Evolutionary conservation across 2,888 invertebrate genomes (phyloP), one percentile per base, ranked within the genome.

Genomic region (Leucophenga montana): DNA sequence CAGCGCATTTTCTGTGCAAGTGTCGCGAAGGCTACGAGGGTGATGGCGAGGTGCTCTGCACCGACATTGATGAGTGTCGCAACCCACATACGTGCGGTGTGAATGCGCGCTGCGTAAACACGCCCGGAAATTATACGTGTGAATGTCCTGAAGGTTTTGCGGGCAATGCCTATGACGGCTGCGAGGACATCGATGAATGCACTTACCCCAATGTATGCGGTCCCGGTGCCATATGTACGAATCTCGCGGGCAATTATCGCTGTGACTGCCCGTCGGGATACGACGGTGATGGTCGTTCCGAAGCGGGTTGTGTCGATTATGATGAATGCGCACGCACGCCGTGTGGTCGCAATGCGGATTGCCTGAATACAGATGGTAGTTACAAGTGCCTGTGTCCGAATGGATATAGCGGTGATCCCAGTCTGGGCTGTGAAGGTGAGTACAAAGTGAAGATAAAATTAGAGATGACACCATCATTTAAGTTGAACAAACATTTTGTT

Each of bases 1-100:
- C 97, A 62, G 95, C 97, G 79, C 96, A 96, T 91, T 97, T 96
- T 89, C 93, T 96, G 80, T 97, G 97, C 91, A 97, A 96, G 90
- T 97, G 97, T 89, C 93, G 94, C 84, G 92, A 95, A 72, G 97
- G 97, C 70, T 97, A 93, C 85, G 94, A 95, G 89, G 97, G 97
- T 73, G 95, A 97, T 83, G 97, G 97, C 53, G 96, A 97, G 90
- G 93, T 93, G 80, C 92, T 93, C 86, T 97, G 97, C 90, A 90
- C 92, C 93, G 97, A 97, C 90, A 93, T 97, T 78, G 93, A 97
- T 87, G 97, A 97, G 91, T 97, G 97, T 90, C 90, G 91, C 84
- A 91, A 93, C 87, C 93, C 95, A 64, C 92, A 93, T 80, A 93
- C 94, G 75, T 97, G 97, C 86, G 97, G 96, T 72, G 90, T 90